Base-by-base conservation (phyloP, 2,797 vertebrate species). In the Poeciliopsis gracilis region DNA sequence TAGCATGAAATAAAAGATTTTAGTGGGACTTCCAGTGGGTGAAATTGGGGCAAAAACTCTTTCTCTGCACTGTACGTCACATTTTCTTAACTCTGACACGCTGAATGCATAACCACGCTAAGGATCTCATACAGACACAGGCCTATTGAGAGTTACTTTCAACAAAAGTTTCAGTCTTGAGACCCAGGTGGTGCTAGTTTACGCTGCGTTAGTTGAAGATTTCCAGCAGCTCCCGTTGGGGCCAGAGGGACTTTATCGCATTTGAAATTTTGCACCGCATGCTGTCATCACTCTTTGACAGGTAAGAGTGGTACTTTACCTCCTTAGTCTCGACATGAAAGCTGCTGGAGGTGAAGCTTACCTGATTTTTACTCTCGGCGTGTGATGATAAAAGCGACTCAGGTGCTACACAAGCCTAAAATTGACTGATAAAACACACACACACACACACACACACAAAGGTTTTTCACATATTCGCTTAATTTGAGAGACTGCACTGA, bases 271-370 rank as follows among this genome's bases (percentile, higher is more conserved):
- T 59, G 53, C 47, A 36, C 73, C 16, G 5, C 55, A 15, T 20
- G 46, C 45, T 30, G 38, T 57, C 53, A 77, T 41, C 43, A 55
- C 71, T 33, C 16, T 72, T 49, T 76, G 46, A 53, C 25, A 33
- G 33, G 46, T 72, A 23, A 77, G 72, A 77, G 38, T 30, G 1
- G 71, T 30, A 36, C 47, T 36, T 36, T 59, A 18, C 10, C n/a
- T 71, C 33, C 46, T 80, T 57, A 43, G 57, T 49, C 55, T 41
- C 73, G 28, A 20, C 15, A 69, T n/a, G 4, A 70, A 46, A 70
- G 67, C 67, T 70, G 41, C 41, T 45, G 43, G 41, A 28, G 13
- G 41, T 70, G 67, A 28, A 70, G 43, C 67, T 46, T n/a, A 70
- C 13, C 67, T 71, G 41, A 71, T 46, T 16, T 30, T 46, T 46